Base-by-base conservation (phyloP, 2,888 invertebrate genomes). In the Sipha maydis region DNA sequence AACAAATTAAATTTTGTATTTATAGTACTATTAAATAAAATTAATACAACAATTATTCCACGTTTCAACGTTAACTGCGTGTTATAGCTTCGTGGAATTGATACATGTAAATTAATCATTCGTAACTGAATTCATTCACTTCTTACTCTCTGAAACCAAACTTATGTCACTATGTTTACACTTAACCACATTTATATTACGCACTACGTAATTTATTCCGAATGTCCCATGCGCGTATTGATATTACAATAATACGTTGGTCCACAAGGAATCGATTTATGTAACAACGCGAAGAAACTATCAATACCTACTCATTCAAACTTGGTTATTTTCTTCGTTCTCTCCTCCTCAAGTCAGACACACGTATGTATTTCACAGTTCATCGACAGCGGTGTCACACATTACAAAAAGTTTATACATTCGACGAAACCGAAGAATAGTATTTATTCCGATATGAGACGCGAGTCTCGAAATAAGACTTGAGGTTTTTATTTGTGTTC, bases 261-360 rank as follows among this genome's bases (percentile, higher is more conserved):
- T 38, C n/a, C 28, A 3, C n/a, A 25, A 71, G 71, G 48, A 83
- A 83, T 48, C 48, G 82, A 71, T 83, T 83, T 83, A 48, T 31
- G 48, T 71, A 83, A 83, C 41, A 28, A 19, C 19, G 11, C 34
- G 75, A 38, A 75, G 75, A 38, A 75, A 34, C 75, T 28, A 11
- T 25, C 11, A 28, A 11, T 28, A 28, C 14, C 28, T 5, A 41
- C 56, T 56, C 61, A 14, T 69, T 28, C 28, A 28, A 69, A 28
- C 14, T 48, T 28, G n/a, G 0, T 14, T 7, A 4, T 48, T 1
- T 69, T 9, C 9, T 69, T 69, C 69, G 11, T 19, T n/a, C 11
- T 69, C 34, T 8, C 8, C 8, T 9, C 41, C 41, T 41, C 41
- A 41, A 48, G 48, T 48, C 48, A 48, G 3, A 48, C 48, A 2